These are phyloP conservation scores for Hirundo rustica DNA, from an alignment of 2,797 vertebrate species.

Conservation along the genomic window DNA sequence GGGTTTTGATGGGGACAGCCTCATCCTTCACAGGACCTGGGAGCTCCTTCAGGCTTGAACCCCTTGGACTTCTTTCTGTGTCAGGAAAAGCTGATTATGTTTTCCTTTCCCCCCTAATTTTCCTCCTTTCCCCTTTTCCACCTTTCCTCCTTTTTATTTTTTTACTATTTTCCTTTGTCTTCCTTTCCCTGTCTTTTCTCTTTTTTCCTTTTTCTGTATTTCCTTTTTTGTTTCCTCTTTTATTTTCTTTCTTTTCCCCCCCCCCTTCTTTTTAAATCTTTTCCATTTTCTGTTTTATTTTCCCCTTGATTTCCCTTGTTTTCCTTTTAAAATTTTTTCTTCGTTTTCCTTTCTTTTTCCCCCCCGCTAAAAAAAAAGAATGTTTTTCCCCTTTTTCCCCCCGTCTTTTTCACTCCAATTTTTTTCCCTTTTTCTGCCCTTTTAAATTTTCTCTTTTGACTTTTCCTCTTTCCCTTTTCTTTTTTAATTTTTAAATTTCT, in stretches of 20 bases:
- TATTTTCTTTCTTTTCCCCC: not conserved
- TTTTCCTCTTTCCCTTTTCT: not conserved
- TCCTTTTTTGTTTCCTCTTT: too few relatives aligned
- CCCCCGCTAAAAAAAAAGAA: not conserved
- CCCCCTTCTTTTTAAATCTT: accelerated
- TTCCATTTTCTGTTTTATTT: not conserved
- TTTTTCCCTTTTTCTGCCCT: not conserved
- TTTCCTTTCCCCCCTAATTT: not conserved
- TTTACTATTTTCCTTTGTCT: not conserved
- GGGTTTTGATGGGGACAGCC: not conserved
- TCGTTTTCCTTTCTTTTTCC: accelerated
- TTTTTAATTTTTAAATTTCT: not conserved
- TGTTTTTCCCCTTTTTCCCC: accelerated
- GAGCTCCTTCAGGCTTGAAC: not conserved
- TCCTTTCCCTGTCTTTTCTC: accelerated
- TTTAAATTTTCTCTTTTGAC: not conserved
- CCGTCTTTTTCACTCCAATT: not conserved
- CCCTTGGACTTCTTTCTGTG: too few relatives aligned
- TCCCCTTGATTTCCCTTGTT: not conserved
- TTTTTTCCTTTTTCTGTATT: accelerated
- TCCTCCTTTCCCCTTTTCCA: not conserved
- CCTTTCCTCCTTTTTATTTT: not conserved
- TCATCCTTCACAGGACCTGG: not conserved
- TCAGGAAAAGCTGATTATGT: not conserved
- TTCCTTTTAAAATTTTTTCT: accelerated